phyloP scores from a whole-genome alignment of 2,888 invertebrate genomes.

The Mesopsocus fuscifrons region DNA sequence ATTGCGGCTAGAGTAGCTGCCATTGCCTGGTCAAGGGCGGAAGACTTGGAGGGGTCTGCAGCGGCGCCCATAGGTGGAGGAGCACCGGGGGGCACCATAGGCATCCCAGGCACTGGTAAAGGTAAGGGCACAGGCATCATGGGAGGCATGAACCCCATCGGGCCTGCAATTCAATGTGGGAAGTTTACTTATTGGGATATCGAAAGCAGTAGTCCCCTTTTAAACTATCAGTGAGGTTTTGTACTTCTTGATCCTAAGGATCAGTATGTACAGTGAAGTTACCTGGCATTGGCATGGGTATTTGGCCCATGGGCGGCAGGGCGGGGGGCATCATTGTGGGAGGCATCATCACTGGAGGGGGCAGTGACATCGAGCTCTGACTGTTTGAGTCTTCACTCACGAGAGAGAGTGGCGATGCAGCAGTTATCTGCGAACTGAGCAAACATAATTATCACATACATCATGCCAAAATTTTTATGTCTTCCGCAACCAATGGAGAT shows the following conservation, averaged over 20 bases:
- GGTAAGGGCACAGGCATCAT: slow-evolving; percentile 11
- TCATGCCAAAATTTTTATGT: too few relatives aligned
- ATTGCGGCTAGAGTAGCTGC: slow-evolving; percentile 84
- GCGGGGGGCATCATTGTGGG: too few relatives aligned
- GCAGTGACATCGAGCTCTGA: slow-evolving; percentile 12
- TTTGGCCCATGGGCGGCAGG: not conserved
- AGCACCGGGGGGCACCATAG: not conserved
- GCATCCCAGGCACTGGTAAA: too few relatives aligned
- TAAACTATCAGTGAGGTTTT: too few relatives aligned
- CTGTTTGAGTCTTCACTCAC: slow-evolving; percentile 7
- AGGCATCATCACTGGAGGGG: slow-evolving; percentile 18
- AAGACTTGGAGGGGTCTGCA: slow-evolving; percentile 26
- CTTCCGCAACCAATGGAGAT: too few relatives aligned
- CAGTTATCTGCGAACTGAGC: slow-evolving; percentile 16
- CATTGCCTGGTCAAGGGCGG: slow-evolving; percentile 83
- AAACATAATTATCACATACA: too few relatives aligned
- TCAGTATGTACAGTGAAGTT: too few relatives aligned
- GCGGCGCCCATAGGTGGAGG: slow-evolving; percentile 12
- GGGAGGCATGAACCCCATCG: slow-evolving; percentile 8
- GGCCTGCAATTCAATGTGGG: slow-evolving; percentile 9
- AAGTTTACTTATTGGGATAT: too few relatives aligned
- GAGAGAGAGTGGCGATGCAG: slow-evolving; percentile 23
- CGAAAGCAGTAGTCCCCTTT: too few relatives aligned
- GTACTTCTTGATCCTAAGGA: too few relatives aligned
- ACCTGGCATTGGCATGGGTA: not conserved